Base-by-base conservation (phyloP, 2,888 invertebrate species). In the Drosophila robusta region DNA sequence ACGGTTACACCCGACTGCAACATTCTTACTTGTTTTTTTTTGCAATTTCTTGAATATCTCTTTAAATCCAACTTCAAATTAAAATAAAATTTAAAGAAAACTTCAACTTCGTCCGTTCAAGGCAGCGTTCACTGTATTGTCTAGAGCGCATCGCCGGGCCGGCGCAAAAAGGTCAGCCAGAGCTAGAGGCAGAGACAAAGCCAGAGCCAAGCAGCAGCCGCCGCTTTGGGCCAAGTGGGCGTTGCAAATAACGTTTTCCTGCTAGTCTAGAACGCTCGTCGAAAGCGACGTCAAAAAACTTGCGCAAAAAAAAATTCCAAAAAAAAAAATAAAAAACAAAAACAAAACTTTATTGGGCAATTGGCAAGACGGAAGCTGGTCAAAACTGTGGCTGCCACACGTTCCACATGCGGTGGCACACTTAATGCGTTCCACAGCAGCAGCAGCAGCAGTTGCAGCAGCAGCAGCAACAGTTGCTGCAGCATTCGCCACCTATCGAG, bases 231-330 rank as follows among this genome's bases (percentile, higher is more conserved):
- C 45, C 42, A 26, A 32, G 78, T 67, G 79, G 88, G 83, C 83
- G 83, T 79, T 51, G 72, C 58, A 75, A 70, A 68, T 82, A 85
- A 84, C 88, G 80, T 75, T 80, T 79, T 66, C 24, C 32, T n/a
- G 26, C 34, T 3, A 29, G 18, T 42, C 8, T 42, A 54, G 54
- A 54, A 54, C 54, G 24, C 22, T 7, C 14, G 14, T 6, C 22
- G 12, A 14, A 22, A 41, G 7, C 8, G 2, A 7, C 32, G 32
- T 4, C 11, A 34, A 34, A 34, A 12, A 32, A 2, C 26, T 54
- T 54, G 42, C 52, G 42, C 42, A 44, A 44, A 34, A 34, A 12
- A 24, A 29, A 5, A 39, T 7, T 1, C n/a, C 3, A 36, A n/a
- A 36, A 36, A n/a, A 36, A 14, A 4, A 29, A 1, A 2, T 3